Evolutionary conservation across 2,888 invertebrate species (phyloP).

Genomic region (Atethmia centrago): DNA sequence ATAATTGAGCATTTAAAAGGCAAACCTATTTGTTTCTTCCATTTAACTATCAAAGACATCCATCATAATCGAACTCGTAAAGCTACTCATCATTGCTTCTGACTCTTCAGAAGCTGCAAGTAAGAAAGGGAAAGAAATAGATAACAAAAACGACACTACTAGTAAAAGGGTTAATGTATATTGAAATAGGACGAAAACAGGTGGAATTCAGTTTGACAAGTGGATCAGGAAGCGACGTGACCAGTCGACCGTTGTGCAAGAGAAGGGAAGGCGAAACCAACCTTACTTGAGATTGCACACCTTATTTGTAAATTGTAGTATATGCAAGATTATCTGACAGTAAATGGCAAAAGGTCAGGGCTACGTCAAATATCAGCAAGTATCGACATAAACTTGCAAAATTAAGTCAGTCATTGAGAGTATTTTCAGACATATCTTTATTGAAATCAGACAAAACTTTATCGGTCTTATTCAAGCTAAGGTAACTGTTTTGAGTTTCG

Average conservation of each 20-base stretch:
- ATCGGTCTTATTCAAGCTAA: background rate
- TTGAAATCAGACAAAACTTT: background rate
- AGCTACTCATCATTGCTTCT: conserved; percentile 1
- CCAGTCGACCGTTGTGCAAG: conserved; percentile 20
- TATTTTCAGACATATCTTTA: background rate
- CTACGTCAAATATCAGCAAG: conserved; percentile 39
- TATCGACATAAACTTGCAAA: conserved; percentile 9
- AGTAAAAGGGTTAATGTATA: conserved; percentile 30
- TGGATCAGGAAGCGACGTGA: conserved; percentile 57
- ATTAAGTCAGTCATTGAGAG: background rate
- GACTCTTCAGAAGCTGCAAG: conserved; percentile 19
- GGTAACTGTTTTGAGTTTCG: background rate
- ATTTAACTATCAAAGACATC: conserved; percentile 14
- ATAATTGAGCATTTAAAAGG: conserved; percentile 1
- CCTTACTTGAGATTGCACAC: conserved; percentile 39
- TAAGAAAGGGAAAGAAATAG: conserved; percentile 35
- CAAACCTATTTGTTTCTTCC: background rate
- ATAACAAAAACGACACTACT: conserved; percentile 27
- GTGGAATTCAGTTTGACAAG: conserved; percentile 70
- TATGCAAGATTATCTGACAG: conserved; percentile 34
- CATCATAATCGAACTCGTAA: conserved; percentile 28
- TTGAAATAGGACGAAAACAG: conserved; percentile 50
- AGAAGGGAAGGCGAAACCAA: conserved; percentile 39
- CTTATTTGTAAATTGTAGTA: conserved; percentile 37
- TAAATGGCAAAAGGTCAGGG: conserved; percentile 53